Conservation (phyloP, 1,140 invertebrate genomes). For the Habropoda laboriosa region DNA sequence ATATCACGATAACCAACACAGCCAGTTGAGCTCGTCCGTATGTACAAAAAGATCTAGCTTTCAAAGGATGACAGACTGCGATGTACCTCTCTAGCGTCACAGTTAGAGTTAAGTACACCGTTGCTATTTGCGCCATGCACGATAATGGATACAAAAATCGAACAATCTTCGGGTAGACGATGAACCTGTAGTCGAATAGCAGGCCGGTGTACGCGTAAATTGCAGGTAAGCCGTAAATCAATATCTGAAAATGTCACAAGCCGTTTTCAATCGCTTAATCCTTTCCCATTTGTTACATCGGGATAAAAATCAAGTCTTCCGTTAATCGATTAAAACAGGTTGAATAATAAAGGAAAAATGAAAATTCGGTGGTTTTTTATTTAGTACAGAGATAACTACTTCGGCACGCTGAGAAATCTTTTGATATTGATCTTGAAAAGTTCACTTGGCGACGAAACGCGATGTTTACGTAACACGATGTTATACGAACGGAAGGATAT, state of each 20-base stretch:
- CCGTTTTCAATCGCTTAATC: not conserved
- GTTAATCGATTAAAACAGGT: no score
- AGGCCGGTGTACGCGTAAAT: slow-evolving; percentile 90
- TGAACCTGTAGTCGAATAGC: slow-evolving; percentile 90
- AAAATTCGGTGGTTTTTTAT: no score
- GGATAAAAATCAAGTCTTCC: not conserved
- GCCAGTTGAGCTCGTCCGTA: slow-evolving; percentile 93
- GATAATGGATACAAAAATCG: slow-evolving; percentile 93
- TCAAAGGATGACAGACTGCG: slow-evolving; percentile 96
- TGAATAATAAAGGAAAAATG: no score
- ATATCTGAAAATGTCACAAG: slow-evolving; percentile 80
- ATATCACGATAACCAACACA: slow-evolving; percentile 90
- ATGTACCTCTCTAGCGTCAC: slow-evolving; percentile 98
- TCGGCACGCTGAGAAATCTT: not conserved
- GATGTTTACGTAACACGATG: slow-evolving; percentile 18
- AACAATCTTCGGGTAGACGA: slow-evolving; percentile 90
- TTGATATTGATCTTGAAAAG: not conserved
- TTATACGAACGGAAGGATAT: not conserved
- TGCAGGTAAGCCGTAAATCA: slow-evolving; percentile 93
- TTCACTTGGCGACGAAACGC: slow-evolving; percentile 14
- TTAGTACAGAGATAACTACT: not conserved
- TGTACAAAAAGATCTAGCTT: slow-evolving; percentile 94
- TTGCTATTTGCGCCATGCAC: slow-evolving; percentile 94
- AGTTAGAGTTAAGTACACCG: slow-evolving; percentile 96
- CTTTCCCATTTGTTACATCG: not conserved